A percentile compares a stretch with the other conserved stretches of the same genome.
Conservation (phyloP, 2,113 vertebrate species). For the Aptenodytes patagonicus region DNA sequence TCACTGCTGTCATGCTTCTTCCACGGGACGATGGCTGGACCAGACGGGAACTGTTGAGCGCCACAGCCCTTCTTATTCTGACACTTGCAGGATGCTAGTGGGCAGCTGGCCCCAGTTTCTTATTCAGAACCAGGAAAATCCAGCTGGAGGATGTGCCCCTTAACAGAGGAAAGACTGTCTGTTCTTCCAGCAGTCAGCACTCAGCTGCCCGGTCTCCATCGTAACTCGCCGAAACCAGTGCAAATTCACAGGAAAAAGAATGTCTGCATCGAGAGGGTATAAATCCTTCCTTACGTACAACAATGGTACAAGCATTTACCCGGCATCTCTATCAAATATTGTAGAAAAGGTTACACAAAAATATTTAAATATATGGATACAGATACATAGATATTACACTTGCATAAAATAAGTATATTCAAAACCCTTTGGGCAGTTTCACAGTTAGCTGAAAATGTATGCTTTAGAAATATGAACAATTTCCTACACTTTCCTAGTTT, state of each 20-base stretch:
- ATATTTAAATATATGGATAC: slow-evolving; percentile 67
- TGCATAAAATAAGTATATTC: slow-evolving; percentile 67
- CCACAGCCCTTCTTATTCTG: not conserved
- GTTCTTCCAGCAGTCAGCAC: not conserved
- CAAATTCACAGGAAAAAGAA: slow-evolving; percentile 19
- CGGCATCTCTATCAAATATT: slow-evolving; percentile 66
- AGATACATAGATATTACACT: slow-evolving; percentile 58
- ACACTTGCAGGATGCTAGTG: not conserved
- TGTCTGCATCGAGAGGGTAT: slow-evolving; percentile 23
- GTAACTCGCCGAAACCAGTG: not conserved
- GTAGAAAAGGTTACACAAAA: slow-evolving; percentile 76
- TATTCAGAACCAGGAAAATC: not conserved
- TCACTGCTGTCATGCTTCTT: not conserved
- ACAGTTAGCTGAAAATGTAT: slow-evolving; percentile 71
- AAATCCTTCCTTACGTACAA: slow-evolving; percentile 50
- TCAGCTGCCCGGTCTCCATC: not conserved
- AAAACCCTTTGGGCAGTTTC: slow-evolving; percentile 71
- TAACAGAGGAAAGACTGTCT: not conserved
- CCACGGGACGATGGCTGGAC: accelerated
- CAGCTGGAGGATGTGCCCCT: not conserved
- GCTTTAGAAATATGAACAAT: slow-evolving; percentile 66
- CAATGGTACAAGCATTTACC: slow-evolving; percentile 59
- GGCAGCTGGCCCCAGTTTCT: not conserved
- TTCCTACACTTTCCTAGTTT: slow-evolving; percentile 57
- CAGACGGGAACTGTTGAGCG: not conserved